These are phyloP conservation scores for Pteropus rufus DNA, from an alignment of 2,797 vertebrate genomes.

Conservation along the genomic window DNA sequence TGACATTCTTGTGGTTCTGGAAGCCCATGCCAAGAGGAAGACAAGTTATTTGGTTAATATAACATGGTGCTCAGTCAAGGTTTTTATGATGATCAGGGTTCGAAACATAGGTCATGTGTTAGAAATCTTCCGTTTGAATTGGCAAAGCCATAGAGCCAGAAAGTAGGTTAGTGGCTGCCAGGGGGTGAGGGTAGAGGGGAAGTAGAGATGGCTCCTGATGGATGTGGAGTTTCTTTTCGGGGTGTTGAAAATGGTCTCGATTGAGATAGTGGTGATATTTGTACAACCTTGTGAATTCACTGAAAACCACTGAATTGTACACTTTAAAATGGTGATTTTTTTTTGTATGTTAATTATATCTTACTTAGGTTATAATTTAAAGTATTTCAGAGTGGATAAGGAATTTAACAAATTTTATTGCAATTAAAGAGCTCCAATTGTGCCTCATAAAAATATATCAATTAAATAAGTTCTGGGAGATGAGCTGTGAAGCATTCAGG, in stretches of 20 bases:
- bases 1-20: neutral
- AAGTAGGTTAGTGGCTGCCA: neutral
- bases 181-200: neutral
- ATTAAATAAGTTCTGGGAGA: neutral
- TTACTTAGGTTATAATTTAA: conserved; percentile 10
- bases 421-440: neutral
- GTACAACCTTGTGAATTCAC: neutral
- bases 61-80: neutral
- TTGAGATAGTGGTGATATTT: neutral
- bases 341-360: neutral
- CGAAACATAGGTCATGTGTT: neutral
- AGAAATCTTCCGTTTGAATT: neutral
- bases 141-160: neutral
- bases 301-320: neutral
- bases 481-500: neutral
- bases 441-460: neutral
- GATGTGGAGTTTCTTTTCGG: neutral
- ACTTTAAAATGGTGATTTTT: neutral
- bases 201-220: neutral
- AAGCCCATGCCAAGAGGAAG: neutral
- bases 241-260: neutral
- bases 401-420: neutral
- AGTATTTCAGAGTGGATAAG: neutral
- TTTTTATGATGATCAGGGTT: neutral
- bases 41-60: neutral